Evolutionary conservation across 2,888 invertebrate species (phyloP).

Genomic region (Acleris sparsana): DNA sequence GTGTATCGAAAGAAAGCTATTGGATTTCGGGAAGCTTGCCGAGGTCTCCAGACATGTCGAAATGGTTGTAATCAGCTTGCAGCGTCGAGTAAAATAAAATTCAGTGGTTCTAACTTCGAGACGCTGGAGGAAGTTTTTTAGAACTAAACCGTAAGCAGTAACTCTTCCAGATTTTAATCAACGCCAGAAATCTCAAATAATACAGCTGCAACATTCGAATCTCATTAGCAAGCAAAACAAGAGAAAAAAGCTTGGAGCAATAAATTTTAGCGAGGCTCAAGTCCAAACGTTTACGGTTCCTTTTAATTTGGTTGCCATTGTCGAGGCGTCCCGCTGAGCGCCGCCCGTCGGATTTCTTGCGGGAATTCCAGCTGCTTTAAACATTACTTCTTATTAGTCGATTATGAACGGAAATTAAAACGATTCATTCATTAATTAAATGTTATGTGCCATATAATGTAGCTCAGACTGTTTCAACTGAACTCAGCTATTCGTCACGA

Average conservation of each 20-base stretch:
- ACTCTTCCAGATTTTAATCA: conserved; percentile 59
- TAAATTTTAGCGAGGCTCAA: conserved; percentile 82
- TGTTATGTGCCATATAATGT: conserved; percentile 30
- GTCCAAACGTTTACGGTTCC: conserved; percentile 81
- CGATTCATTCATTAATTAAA: conserved; percentile 51
- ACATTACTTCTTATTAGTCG: conserved; percentile 79
- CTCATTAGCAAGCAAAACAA: conserved; percentile 80
- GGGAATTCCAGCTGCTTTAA: conserved; percentile 78
- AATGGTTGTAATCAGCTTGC: conserved; percentile 33
- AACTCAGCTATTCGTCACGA: conserved; percentile 13
- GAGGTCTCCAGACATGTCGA: conserved; percentile 24
- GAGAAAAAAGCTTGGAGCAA: conserved; percentile 74
- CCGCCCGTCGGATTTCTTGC: conserved; percentile 74
- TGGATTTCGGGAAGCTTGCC: conserved; percentile 42
- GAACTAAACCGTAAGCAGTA: conserved; percentile 48
- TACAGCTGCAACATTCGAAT: conserved; percentile 79
- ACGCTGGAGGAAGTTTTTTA: conserved; percentile 14
- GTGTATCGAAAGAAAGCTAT: conserved; percentile 57
- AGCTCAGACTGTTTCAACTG: conserved; percentile 19
- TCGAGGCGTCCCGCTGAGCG: conserved; percentile 77
- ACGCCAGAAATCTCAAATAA: conserved; percentile 64
- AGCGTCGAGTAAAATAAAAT: conserved; percentile 23
- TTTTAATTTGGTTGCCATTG: conserved; percentile 83
- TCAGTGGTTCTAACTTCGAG: conserved; percentile 8
- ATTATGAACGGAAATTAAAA: conserved; percentile 72